Base-by-base conservation (phyloP, 2,797 vertebrate species). In the Astyanax mexicanus region DNA sequence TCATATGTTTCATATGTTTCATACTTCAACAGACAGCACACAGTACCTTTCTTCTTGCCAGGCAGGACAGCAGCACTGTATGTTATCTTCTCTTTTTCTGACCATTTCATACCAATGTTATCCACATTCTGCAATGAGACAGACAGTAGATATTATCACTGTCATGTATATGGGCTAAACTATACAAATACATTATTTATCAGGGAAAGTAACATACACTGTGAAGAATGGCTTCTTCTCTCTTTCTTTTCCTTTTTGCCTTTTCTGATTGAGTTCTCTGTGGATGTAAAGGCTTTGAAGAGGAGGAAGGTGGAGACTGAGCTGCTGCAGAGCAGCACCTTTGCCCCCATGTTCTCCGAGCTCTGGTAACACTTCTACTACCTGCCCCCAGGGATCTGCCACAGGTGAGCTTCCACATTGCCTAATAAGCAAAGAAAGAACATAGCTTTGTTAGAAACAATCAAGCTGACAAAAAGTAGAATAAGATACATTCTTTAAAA, bases 31-130 rank as follows among this genome's bases (percentile, higher is more conserved):
- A n/a, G n/a, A 1, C 0, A 38, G 40, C 44, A 38, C 9, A 0
- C 5, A 32, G 25, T 86, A 96, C 96, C 95, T 95, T 98, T 97
- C 87, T 94, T 98, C 69, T 90, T 81, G 42, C 96, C 96, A 0
- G 88, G 87, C 58, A 78, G 47, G 0, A 93, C 94, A 0, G 82
- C 69, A 64, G 84, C 84, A 0, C 88, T 83, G 80, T 97, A 96
- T 1, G 68, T 19, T 0, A 92, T 86, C 38, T 75, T 86, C 71
- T 93, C 88, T 81, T 93, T 96, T 29, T 92, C 89, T 2, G 77
- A 86, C 95, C 94, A 95, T 47, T 79, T 83, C 70, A 89, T 81
- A 6, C 64, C 51, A 58, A 83, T 17, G 17, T 54, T 89, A 51
- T 84, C 84, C 62, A 74, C 57, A 35, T 77, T 52, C 95, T 97